Percentiles rank a stretch among this genome's conserved stretches.
These are phyloP conservation scores for Microctonus brassicae DNA, from an alignment of 2,888 invertebrate genomes.

Conservation along the genomic window DNA sequence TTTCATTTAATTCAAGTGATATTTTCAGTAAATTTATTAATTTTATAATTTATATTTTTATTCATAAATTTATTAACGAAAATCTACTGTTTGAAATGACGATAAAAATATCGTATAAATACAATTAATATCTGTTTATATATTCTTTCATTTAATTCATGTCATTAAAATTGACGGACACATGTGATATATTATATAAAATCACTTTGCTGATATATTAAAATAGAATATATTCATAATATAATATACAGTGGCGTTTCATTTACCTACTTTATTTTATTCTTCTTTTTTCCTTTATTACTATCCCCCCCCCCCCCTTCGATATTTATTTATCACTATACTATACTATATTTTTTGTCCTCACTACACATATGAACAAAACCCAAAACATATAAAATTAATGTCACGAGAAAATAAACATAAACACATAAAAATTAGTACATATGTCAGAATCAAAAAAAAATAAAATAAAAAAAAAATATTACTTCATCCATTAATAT, in stretches of 20 bases:
- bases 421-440: background rate
- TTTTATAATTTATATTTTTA: too few species aligned
- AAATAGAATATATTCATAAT: background rate
- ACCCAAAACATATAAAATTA: background rate
- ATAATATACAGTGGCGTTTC: background rate
- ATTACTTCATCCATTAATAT: background rate
- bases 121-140: background rate
- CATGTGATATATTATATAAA: background rate
- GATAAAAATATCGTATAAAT: too few species aligned
- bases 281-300: background rate
- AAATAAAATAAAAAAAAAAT: background rate
- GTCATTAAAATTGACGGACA: background rate
- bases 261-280: conserved; percentile 11
- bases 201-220: background rate
- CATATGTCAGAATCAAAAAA: background rate
- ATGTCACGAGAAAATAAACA: background rate
- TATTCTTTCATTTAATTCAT: background rate
- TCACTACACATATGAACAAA: background rate
- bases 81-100: too few species aligned
- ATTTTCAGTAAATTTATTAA: too few species aligned
- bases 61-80: too few species aligned
- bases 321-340: background rate
- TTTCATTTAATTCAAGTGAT: background rate
- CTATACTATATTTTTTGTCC: too few species aligned
- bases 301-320: background rate